Percentiles rank a stretch among this genome's conserved stretches.
phyloP scores from a whole-genome alignment of 2,113 vertebrate genomes.

The Machaerirhynchus nigripectus region DNA sequence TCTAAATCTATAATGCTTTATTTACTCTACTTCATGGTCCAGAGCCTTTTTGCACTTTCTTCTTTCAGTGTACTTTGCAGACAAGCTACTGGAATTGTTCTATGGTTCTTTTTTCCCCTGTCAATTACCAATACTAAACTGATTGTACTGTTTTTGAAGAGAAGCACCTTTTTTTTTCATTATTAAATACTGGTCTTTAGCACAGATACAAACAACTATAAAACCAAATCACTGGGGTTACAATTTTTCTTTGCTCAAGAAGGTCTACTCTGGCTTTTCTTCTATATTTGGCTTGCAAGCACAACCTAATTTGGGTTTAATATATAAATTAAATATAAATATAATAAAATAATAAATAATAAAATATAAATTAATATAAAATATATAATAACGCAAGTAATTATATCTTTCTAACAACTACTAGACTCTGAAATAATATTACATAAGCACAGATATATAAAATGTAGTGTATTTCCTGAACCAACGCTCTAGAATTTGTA shows the following conservation, averaged over 20 bases:
- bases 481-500: neutral
- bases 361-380: too few species aligned
- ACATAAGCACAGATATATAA: neutral
- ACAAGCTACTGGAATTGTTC: neutral
- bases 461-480: neutral
- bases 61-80: neutral
- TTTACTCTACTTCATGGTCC: neutral
- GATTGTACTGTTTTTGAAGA: neutral
- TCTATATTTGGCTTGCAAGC: neutral
- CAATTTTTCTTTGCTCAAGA: neutral
- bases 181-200: neutral
- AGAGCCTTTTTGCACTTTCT: neutral
- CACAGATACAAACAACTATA: neutral
- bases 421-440: neutral
- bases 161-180: neutral
- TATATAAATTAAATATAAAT: too few species aligned
- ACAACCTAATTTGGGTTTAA: neutral
- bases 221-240: neutral
- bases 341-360: too few species aligned
- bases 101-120: neutral
- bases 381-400: neutral
- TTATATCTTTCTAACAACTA: neutral
- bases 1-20: neutral
- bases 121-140: neutral
- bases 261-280: neutral